Evolutionary conservation across 2,113 vertebrate genomes (phyloP).

Genomic region (Antechinus stuartii): DNA sequence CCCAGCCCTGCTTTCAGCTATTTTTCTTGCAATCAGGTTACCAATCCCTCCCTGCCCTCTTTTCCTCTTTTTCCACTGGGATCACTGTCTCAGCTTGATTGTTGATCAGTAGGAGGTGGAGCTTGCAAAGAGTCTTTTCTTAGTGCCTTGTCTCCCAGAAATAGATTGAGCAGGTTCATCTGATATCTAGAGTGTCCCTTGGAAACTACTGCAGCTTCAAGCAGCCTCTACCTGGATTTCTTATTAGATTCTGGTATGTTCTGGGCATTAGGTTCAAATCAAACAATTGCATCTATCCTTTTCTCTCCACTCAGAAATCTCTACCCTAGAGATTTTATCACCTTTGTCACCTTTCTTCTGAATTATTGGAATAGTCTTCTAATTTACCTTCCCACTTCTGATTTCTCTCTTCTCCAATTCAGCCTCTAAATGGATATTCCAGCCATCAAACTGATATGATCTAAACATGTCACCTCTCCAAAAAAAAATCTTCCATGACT

Average conservation of each 20-base stretch:
- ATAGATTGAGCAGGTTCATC: background rate
- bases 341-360: background rate
- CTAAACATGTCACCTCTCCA: background rate
- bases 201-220: background rate
- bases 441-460: background rate
- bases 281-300: background rate
- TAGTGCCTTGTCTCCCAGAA: background rate
- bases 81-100: background rate
- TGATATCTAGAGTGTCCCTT: background rate
- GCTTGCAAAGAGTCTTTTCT: background rate
- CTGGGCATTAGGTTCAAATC: background rate
- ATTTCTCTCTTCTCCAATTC: background rate
- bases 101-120: background rate
- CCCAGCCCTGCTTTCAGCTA: background rate
- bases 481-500: background rate
- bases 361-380: background rate
- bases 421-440: background rate
- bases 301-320: background rate
- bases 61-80: background rate
- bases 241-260: background rate
- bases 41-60: background rate
- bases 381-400: background rate
- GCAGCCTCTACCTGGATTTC: background rate
- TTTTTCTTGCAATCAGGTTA: background rate
- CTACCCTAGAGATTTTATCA: background rate